Base-by-base conservation (phyloP, 2,113 vertebrate genomes). In the Talpa occidentalis region DNA sequence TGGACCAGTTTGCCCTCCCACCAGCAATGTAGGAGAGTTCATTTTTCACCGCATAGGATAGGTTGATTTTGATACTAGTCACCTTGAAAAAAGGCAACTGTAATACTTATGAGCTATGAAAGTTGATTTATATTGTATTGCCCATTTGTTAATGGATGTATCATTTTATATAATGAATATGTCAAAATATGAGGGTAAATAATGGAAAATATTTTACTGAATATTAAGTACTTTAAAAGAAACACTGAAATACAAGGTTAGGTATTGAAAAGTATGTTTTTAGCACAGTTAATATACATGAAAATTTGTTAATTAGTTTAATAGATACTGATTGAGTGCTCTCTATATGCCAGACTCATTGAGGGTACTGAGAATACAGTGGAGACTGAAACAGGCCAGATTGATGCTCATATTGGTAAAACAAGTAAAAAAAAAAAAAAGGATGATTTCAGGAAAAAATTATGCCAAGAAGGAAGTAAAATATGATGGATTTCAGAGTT, bases 201-300 rank as follows among this genome's bases (percentile, higher is more conserved):
- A 93, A 79, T 70, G 28, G 8, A 49, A 10, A 79, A 59, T 66
- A 77, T 66, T 88, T 88, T 82, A 26, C 35, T 44, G 85, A 93
- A 44, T 82, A 56, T 54, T 74, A 82, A 60, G 59, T 28, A 59
- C 22, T 35, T 90, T n/a, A 44, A 70, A 69, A 60, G 37, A 32
- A 80, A 59, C 22, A 44, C 28, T 59, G 70, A 59, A 91, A 88
- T 21, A 54, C 19, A 54, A 54, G 52, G 19, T 12, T 19, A 54
- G 52, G 52, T 54, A 54, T 54, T 19, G 17, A 54, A 54, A 54
- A 54, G 19, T 17, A 54, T 54, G 47, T 21, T 54, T 54, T 54
- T 21, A 54, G 52, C 35, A 5, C 35, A 64, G 59, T 30, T 10
- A 69, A 32, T 52, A 60, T 32, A 69, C 16, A n/a, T 37, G 32